phyloP scores from a whole-genome alignment of 1,140 invertebrate species.

The Chlorops oryzae region DNA sequence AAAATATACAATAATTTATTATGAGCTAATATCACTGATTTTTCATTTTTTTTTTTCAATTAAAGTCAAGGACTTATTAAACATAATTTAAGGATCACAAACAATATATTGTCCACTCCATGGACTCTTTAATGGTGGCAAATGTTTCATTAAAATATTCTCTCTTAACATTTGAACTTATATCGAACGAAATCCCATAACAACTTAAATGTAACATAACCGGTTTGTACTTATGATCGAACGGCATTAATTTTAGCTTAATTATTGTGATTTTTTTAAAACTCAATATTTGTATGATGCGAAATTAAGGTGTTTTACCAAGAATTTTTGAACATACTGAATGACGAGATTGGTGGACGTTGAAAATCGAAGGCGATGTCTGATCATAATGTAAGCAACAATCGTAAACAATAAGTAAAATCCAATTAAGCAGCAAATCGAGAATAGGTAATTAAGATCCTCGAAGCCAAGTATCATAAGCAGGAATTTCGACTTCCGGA shows the following conservation, averaged over 20 bases:
- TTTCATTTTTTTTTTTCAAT: too few species aligned
- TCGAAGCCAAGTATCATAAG: conserved; percentile 40
- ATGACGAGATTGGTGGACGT: conserved; percentile 21
- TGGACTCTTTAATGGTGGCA: not conserved
- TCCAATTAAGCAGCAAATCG: conserved; percentile 28
- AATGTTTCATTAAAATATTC: too few species aligned
- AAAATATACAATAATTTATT: too few species aligned
- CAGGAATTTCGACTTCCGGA: conserved; percentile 54
- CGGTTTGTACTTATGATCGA: too few species aligned
- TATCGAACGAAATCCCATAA: too few species aligned
- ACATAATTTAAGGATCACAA: too few species aligned
- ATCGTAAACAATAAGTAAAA: conserved; percentile 41
- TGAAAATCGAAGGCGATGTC: conserved; percentile 31
- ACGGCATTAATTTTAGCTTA: too few species aligned
- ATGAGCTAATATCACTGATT: too few species aligned
- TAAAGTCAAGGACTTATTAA: too few species aligned
- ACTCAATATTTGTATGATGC: conserved; percentile 43
- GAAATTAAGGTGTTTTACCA: conserved; percentile 43
- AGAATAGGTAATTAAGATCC: conserved; percentile 32
- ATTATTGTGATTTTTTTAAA: too few species aligned
- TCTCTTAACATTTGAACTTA: too few species aligned
- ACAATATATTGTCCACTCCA: not conserved
- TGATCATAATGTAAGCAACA: conserved; percentile 35
- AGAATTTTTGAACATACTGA: conserved; percentile 25
- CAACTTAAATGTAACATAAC: too few species aligned